Percentiles rank a stretch among this genome's conserved stretches.
Conservation (phyloP, 1,140 invertebrate species). For the Lithobius niger region DNA sequence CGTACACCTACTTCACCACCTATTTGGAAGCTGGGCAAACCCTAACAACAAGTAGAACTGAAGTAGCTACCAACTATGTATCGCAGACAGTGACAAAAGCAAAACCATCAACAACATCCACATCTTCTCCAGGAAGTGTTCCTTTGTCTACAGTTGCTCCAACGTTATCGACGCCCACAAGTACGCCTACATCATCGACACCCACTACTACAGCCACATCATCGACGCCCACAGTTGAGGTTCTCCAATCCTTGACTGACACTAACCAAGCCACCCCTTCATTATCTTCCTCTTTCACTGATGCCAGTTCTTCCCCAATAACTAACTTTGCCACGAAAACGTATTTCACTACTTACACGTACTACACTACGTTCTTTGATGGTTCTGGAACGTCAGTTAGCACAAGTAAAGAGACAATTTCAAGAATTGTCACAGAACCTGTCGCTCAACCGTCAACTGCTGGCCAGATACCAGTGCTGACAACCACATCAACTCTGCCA, state of each 20-base stretch:
- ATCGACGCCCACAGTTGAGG: too few species aligned
- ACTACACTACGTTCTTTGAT: constrained; percentile 19
- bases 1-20: constrained; percentile 72
- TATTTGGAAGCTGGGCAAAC: constrained; percentile 43
- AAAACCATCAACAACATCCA: background rate
- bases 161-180: background rate
- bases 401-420: constrained; percentile 45
- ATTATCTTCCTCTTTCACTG: too few species aligned
- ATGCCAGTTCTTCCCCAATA: too few species aligned
- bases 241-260: too few species aligned
- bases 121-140: too few species aligned
- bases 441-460: constrained; percentile 19
- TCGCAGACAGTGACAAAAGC: constrained; percentile 23
- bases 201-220: background rate
- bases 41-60: constrained; percentile 25
- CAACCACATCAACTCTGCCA: too few species aligned
- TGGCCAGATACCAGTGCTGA: background rate
- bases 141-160: background rate
- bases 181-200: background rate
- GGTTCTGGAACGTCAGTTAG: constrained; percentile 34
- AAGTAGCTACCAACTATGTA: constrained; percentile 28
- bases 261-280: too few species aligned
- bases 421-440: constrained; percentile 47
- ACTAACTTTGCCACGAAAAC: constrained; percentile 17
- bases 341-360: constrained; percentile 24